Conservation (phyloP, 2,797 vertebrate species). For the Heliangelus exortis region DNA sequence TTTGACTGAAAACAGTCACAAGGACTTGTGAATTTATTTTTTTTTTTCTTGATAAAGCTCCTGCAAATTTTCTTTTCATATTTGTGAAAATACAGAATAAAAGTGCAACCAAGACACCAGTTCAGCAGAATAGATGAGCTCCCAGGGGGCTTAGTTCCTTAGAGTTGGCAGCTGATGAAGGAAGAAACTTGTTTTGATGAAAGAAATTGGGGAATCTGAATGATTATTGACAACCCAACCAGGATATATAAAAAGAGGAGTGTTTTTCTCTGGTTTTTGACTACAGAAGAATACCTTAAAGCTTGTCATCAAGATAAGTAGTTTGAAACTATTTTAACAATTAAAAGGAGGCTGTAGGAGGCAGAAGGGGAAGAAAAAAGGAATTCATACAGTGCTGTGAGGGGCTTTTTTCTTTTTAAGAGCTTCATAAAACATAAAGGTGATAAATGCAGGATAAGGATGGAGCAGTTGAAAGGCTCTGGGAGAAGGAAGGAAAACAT, state of each 20-base stretch:
- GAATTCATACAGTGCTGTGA: not conserved
- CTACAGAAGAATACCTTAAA: slow-evolving; percentile 8
- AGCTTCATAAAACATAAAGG: slow-evolving; percentile 27
- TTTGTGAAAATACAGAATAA: not conserved
- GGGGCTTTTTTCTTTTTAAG: slow-evolving; percentile 37
- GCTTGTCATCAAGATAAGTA: slow-evolving; percentile 38
- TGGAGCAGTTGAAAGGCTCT: not conserved
- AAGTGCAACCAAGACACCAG: not conserved
- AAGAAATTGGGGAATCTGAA: slow-evolving; percentile 3
- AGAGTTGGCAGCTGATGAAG: slow-evolving; percentile 36
- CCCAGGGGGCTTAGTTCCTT: slow-evolving; percentile 27
- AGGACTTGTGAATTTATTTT: not conserved
- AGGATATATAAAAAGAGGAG: not conserved
- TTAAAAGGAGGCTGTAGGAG: slow-evolving; percentile 38
- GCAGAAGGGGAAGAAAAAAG: not conserved
- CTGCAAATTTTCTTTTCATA: not conserved
- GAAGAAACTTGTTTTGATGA: slow-evolving; percentile 47
- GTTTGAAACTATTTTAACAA: slow-evolving; percentile 44
- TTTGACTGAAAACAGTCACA: not conserved
- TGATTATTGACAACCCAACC: slow-evolving; percentile 14
- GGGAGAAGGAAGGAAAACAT: slow-evolving; percentile 1
- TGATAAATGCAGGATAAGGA: slow-evolving; percentile 20
- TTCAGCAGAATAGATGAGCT: slow-evolving; percentile 52
- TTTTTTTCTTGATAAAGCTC: slow-evolving; percentile 11
- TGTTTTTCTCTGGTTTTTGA: slow-evolving; percentile 1